These are phyloP conservation scores for Neotoxoptera formosana DNA, from an alignment of 1,140 invertebrate genomes.

Conservation along the genomic window DNA sequence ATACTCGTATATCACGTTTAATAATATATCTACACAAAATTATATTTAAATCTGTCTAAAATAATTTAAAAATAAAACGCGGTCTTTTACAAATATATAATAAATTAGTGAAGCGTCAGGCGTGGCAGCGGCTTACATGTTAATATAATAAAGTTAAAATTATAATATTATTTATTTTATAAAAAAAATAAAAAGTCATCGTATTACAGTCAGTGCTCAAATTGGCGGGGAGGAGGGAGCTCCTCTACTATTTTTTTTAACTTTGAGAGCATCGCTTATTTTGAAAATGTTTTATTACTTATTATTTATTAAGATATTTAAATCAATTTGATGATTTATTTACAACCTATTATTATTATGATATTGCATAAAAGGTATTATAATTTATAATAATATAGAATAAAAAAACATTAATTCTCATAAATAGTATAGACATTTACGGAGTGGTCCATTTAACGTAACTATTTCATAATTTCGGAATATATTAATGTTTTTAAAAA, in stretches of 20 bases:
- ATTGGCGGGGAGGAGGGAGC: background rate
- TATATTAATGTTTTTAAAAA: too few species aligned
- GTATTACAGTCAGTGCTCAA: background rate
- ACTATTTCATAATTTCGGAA: too few species aligned
- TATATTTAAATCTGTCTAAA: background rate
- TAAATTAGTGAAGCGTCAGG: background rate
- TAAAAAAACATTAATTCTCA: too few species aligned
- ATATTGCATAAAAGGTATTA: background rate
- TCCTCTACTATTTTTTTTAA: background rate
- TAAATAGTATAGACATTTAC: background rate
- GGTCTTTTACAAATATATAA: background rate
- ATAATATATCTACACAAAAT: background rate
- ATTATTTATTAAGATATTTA: too few species aligned
- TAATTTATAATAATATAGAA: too few species aligned
- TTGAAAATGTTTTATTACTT: too few species aligned
- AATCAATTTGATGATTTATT: too few species aligned
- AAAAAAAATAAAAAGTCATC: background rate
- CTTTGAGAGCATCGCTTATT: too few species aligned
- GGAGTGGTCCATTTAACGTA: too few species aligned
- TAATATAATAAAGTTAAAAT: background rate
- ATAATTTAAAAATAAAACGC: constrained; percentile 22
- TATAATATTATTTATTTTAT: background rate
- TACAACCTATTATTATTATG: too few species aligned
- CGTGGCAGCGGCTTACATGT: background rate
- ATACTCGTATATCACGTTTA: background rate